phyloP scores from a whole-genome alignment of 2,797 vertebrate genomes.

The Ctenopoma kingsleyae region DNA sequence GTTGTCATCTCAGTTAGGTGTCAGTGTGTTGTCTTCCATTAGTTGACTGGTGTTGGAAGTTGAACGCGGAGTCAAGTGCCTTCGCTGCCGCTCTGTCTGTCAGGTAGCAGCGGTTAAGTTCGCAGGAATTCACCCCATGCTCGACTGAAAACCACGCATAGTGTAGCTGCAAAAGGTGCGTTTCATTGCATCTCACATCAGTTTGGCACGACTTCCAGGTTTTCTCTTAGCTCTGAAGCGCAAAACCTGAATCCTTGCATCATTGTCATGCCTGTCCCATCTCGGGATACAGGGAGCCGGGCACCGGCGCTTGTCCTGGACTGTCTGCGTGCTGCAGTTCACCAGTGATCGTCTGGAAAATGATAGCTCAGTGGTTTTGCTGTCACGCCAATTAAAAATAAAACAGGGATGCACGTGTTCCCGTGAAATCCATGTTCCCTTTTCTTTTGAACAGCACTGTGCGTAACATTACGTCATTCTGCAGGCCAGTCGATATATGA shows the following conservation, averaged over 20 bases:
- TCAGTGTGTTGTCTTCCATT: constrained; percentile 28
- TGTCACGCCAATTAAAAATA: constrained; percentile 16
- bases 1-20: constrained; percentile 53
- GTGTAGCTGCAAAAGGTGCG: not conserved
- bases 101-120: constrained; percentile 52
- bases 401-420: constrained; percentile 17
- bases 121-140: constrained; percentile 56
- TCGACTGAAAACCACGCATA: not conserved
- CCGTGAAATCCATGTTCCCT: constrained; percentile 38
- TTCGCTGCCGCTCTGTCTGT: constrained; percentile 48
- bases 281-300: constrained; percentile 66
- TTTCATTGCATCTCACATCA: constrained; percentile 11
- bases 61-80: constrained; percentile 78
- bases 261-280: constrained; percentile 74
- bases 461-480: constrained; percentile 94
- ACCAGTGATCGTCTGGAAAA: constrained; percentile 42
- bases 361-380: constrained; percentile 16
- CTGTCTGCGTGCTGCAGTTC: constrained; percentile 55
- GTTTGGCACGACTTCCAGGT: not conserved
- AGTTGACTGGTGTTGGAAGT: constrained; percentile 74
- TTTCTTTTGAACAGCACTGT: constrained; percentile 55
- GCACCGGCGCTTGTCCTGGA: constrained; percentile 42
- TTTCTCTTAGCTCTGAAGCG: not conserved
- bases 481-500: constrained; percentile 92
- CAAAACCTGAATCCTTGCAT: constrained; percentile 42